Base-by-base conservation (phyloP, 2,797 vertebrate genomes). In the Etheostoma nigrum region DNA sequence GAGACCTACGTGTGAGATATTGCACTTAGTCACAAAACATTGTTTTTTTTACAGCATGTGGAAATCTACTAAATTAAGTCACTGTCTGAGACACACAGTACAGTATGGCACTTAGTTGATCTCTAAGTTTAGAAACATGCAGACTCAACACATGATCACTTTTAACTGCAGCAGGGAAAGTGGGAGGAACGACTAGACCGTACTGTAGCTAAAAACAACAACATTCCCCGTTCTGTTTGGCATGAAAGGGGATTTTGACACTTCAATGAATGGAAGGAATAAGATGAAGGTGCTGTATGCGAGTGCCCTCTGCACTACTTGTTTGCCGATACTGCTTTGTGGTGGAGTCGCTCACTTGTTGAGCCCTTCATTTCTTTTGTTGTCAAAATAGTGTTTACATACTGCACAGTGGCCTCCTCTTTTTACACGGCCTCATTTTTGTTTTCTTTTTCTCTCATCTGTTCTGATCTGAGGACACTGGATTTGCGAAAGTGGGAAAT, bases 101-200 rank as follows among this genome's bases (percentile, higher is more conserved):
- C 89, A 91, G 86, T 90, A 94, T 95, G 94, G 94, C 94, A 94
- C 92, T 94, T 92, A 85, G 91, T 92, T 89, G 81, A 90, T 90
- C 65, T 93, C 88, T 90, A 92, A 82, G 82, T 91, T 87, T 86
- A 74, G 73, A 88, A 90, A 91, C 91, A 91, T 92, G 91, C 91
- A 90, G 89, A 84, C 86, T 92, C 36, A 83, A 78, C 80, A 91
- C 79, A 82, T 87, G 87, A 81, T 85, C 72, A 74, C 80, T 64
- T 85, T 71, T 69, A 78, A 78, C 67, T 67, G 84, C 76, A 77
- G 83, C 61, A 30, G 82, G 71, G 73, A 62, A 45, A 27, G 21
- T 19, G 58, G 51, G 36, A 79, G 75, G 73, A 78, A 64, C 16
- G 33, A 64, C 63, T 61, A 61, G 69, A 82, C 40, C 8, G 27